Base-by-base conservation (phyloP, 2,797 vertebrate species). In the Rhabdomys pumilio region DNA sequence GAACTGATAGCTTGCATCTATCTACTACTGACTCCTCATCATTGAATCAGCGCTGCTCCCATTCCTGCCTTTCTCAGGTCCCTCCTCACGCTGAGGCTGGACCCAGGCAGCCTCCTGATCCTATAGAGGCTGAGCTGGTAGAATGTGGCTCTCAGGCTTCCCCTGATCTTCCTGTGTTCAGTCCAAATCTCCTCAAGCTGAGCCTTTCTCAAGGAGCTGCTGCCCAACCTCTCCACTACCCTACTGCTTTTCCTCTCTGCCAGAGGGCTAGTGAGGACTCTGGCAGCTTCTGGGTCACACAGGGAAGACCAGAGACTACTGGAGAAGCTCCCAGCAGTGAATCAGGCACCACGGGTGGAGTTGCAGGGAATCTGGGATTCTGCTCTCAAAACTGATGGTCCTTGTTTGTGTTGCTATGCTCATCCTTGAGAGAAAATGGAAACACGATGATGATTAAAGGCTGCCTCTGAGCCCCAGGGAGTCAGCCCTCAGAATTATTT, bases 401-500 rank as follows among this genome's bases (percentile, higher is more conserved):
- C 44, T 91, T 8, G 24, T 61, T 89, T 79, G 67, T 53, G 12
- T 34, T 67, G 73, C 65, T 67, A 1, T 38, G 31, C 65, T 82
- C 31, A 9, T 50, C 55, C 26, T 80, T 11, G 2, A 47, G 1
- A 12, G 41, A 72, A 83, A 87, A 83, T 47, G 55, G n/a, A 69
- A 63, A 55, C 44, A 3, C 3, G 19, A 6, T 26, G 19, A 6
- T 26, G n/a, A 65, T 96, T 59, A 77, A 77, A 59, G 44, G 63
- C 82, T 1, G 0, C n/a, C 53, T 82, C 38, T 47, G 81, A 84
- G 47, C 53, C 29, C 77, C 47, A 41, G 63, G 31, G 94, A 90
- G 11, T 85, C 89, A 85, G 59, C 34, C 57, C 73, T 65, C 76
- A 10, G 73, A 88, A 72, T 34, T 65, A 65, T 85, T 80, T 95